Base-by-base conservation (phyloP, 2,113 vertebrate genomes). In the Columba janthina region DNA sequence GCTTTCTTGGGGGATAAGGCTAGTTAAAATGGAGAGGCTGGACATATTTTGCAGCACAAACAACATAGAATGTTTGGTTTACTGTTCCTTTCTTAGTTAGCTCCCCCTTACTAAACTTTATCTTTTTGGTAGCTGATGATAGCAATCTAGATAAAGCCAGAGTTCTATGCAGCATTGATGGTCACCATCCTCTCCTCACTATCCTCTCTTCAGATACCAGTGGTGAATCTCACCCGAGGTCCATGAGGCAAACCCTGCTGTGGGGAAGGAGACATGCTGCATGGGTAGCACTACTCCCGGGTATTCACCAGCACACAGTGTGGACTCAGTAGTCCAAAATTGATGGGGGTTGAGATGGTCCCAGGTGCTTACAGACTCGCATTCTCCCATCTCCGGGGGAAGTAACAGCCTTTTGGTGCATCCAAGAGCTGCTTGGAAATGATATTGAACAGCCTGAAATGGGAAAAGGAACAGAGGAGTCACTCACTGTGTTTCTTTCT, bases 261-360 rank as follows among this genome's bases (percentile, higher is more conserved):
- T 11, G 64, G 38, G 38, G 48, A 69, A 6, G 17, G 19, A 34
- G 21, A n/a, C 4, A 5, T 19, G 53, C 42, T 64, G 19, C 2
- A 0, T 15, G 54, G 26, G 40, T 21, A 38, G 7, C 0, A 0
- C 10, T 57, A 42, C 24, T 83, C 38, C 31, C 1, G 4, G 21
- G 20, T 56, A 22, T 67, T 82, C 57, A 77, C 25, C 29, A 42
- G 29, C 7, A 34, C 0, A 15, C 25, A 28, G 21, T 8, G 7
- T 3, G 9, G 54, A 46, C 46, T 73, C 54, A 14, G 40, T 8
- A 81, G 14, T 25, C 21, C 19, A 32, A 58, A 89, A 26, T 15
- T 40, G 10, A 51, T 50, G 50, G 20, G 22, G 29, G 3, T 38
- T 46, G 13, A 91, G 11, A 25, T 2, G 4, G 9, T 60, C 31